phyloP scores from a whole-genome alignment of 2,797 vertebrate species.

The Megaceryle alcyon region DNA sequence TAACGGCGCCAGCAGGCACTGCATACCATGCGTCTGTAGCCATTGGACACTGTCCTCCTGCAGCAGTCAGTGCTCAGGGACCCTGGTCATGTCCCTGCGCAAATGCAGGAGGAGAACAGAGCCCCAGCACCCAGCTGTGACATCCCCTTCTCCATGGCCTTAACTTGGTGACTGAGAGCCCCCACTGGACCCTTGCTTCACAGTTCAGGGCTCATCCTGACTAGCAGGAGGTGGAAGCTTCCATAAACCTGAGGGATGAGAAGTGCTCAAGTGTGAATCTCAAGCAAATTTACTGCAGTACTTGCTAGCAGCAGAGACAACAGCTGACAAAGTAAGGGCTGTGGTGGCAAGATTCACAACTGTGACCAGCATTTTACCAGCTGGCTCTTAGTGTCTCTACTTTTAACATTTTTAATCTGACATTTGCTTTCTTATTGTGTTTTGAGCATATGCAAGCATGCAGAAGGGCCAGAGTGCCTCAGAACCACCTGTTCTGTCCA shows the following conservation, averaged over 20 bases:
- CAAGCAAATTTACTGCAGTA: background rate
- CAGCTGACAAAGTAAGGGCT: background rate
- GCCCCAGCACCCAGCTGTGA: no score
- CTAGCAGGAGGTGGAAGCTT: background rate
- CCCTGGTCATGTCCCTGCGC: background rate
- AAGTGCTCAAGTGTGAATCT: no score
- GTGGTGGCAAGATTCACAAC: background rate
- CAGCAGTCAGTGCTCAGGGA: no score
- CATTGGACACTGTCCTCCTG: background rate
- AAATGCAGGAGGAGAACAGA: background rate
- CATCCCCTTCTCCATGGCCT: accelerated
- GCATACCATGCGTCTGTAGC: accelerated
- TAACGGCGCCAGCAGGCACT: background rate
- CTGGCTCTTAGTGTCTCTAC: background rate
- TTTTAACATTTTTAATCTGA: background rate
- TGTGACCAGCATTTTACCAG: background rate
- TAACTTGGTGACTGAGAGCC: accelerated
- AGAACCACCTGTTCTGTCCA: background rate
- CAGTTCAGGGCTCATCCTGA: no score
- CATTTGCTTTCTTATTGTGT: background rate
- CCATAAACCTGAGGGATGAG: background rate
- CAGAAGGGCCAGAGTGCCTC: background rate
- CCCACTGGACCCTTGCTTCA: background rate
- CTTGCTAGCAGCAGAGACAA: background rate
- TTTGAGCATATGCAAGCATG: background rate